A percentile compares a stretch with the other conserved stretches of the same genome.
Evolutionary conservation across 2,888 invertebrate species (phyloP).

Genomic region (Pseudococcus viburni): DNA sequence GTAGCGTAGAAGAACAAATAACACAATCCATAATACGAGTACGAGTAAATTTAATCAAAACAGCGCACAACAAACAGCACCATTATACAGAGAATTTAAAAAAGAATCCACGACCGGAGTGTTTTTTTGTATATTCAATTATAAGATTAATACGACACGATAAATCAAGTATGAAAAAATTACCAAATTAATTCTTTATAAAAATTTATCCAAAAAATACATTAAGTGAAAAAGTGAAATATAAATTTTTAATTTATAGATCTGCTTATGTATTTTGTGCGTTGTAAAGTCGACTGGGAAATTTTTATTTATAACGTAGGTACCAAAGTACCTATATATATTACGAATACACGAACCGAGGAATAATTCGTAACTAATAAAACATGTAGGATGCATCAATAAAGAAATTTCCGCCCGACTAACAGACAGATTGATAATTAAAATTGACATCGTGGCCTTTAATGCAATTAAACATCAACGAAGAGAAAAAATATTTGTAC

Average conservation of each 20-base stretch:
- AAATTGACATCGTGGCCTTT: constrained; percentile 43
- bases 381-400: constrained; percentile 48
- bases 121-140: constrained; percentile 15
- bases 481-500: neutral
- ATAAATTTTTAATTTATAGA: constrained; percentile 28
- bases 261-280: neutral
- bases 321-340: neutral
- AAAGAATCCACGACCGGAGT: neutral
- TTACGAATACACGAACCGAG: neutral
- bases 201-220: constrained; percentile 10
- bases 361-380: neutral
- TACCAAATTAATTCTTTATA: constrained; percentile 22
- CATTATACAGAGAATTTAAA: neutral
- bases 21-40: neutral
- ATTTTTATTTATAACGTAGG: constrained; percentile 7
- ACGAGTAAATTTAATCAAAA: constrained; percentile 7
- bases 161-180: constrained; percentile 14
- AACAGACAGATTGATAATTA: constrained; percentile 12
- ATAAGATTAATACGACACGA: neutral
- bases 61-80: neutral
- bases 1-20: constrained; percentile 37
- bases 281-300: neutral
- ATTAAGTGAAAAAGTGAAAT: neutral
- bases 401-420: constrained; percentile 38
- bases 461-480: constrained; percentile 16